Base-by-base conservation (phyloP, 2,888 invertebrate genomes). In the Hirtodrosophila histrioides region DNA sequence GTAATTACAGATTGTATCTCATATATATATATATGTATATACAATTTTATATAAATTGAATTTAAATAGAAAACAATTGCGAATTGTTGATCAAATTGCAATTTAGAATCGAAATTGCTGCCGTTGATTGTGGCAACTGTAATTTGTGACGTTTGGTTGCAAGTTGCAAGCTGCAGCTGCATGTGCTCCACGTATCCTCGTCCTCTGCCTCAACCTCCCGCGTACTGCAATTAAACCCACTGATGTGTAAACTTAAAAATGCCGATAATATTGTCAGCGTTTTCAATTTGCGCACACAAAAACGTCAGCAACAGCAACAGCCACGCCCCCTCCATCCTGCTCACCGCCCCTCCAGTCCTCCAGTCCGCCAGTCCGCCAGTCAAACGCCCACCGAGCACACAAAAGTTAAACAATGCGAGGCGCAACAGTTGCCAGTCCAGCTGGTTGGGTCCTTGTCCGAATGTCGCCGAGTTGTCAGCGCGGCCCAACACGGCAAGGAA, bases 231-330 rank as follows among this genome's bases (percentile, higher is more conserved):
- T 91, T 85, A 86, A 89, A 85, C 74, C 80, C 91, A 90, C 75
- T 88, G 91, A 91, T 91, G 91, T 90, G 91, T 90, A 86, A 91
- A 91, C 90, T 89, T 88, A 88, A 90, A 90, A 90, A 86, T 75
- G 67, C 77, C 72, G 91, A 91, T 91, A 91, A 89, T 84, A 89
- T 89, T 90, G 90, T 88, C 80, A 79, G 67, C 87, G 86, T 89
- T 89, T 83, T 85, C 86, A 88, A 85, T 88, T 89, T 87, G 83
- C 86, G 83, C 78, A 77, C 66, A 85, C 81, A 84, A 69, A 77
- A 72, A 56, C 69, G 71, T 76, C 79, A 81, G 40, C 66, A 33
- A 51, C 82, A 75, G 72, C 29, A 31, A 41, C 57, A 57, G 39
- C 43, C 24, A 24, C 37, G 39, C 44, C 27, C 40, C 9, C 12